Conservation (phyloP, 2,888 invertebrate genomes). For the Watsonalla cultraria region DNA sequence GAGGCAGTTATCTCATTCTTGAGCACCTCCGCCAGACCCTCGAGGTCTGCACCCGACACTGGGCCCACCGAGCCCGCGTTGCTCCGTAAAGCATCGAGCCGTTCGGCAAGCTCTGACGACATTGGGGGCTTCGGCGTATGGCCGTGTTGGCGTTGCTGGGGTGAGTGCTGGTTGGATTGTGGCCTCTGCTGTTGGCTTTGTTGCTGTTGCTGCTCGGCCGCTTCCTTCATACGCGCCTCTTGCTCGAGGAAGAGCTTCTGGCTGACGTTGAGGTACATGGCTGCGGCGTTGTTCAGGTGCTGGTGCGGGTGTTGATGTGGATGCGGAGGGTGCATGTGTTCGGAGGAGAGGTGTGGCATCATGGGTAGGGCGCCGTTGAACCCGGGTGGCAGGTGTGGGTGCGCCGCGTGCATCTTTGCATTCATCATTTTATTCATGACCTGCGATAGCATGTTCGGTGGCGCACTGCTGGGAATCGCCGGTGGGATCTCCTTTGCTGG, state of each 20-base stretch:
- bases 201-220: slow-evolving; percentile 71
- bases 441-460: slow-evolving; percentile 80
- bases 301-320: slow-evolving; percentile 62
- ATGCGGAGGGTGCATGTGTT: slow-evolving; percentile 75
- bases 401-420: slow-evolving; percentile 79
- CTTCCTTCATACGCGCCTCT: slow-evolving; percentile 86
- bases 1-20: slow-evolving; percentile 94
- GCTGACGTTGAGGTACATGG: slow-evolving; percentile 87
- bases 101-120: slow-evolving; percentile 86
- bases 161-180: slow-evolving; percentile 79
- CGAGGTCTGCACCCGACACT: slow-evolving; percentile 88
- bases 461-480: slow-evolving; percentile 55
- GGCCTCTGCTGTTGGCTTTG: slow-evolving; percentile 79
- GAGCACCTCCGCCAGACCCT: slow-evolving; percentile 92
- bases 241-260: slow-evolving; percentile 89
- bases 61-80: slow-evolving; percentile 83
- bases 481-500: slow-evolving; percentile 75
- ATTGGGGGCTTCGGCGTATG: slow-evolving; percentile 70
- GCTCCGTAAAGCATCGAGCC: slow-evolving; percentile 86
- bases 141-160: slow-evolving; percentile 71
- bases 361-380: slow-evolving; percentile 79
- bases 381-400: slow-evolving; percentile 78
- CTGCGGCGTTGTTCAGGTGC: slow-evolving; percentile 81
- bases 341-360: slow-evolving; percentile 75
- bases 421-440: slow-evolving; percentile 84